Evolutionary conservation across 2,797 vertebrate species (phyloP).

Genomic region (Petrocephalus sullivani): DNA sequence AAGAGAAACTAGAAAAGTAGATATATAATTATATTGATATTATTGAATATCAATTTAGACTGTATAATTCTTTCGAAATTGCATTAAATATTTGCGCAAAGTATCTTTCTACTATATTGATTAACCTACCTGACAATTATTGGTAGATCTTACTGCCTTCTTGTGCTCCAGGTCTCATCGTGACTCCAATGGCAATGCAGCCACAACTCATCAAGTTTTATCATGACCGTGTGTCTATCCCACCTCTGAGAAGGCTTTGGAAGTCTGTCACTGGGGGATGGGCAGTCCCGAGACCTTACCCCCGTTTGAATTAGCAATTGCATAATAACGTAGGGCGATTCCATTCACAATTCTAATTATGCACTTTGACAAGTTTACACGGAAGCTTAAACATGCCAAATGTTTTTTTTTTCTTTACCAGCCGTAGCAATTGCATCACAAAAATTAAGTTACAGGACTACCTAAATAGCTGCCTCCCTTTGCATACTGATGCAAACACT

Average conservation of each 20-base stretch:
- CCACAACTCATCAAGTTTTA: neutral
- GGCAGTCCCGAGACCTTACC: neutral
- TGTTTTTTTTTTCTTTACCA: neutral
- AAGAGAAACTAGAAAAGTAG: neutral
- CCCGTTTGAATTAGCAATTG: neutral
- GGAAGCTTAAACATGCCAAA: neutral
- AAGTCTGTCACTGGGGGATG: neutral
- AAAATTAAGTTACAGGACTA: neutral
- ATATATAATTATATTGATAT: neutral
- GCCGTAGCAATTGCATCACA: neutral
- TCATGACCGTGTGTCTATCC: neutral
- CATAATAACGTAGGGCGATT: neutral
- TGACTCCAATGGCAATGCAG: neutral
- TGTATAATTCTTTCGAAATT: neutral
- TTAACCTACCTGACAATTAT: neutral
- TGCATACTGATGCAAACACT: slow-evolving; percentile 1
- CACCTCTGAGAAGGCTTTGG: neutral
- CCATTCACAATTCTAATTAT: neutral
- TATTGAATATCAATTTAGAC: neutral
- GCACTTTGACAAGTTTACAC: neutral
- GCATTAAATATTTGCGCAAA: neutral
- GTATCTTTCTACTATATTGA: neutral
- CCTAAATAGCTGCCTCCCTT: neutral
- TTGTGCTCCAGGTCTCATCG: neutral
- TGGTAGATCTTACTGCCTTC: neutral